Conservation (phyloP, 2,888 invertebrate genomes). For the Athalia rosae region DNA sequence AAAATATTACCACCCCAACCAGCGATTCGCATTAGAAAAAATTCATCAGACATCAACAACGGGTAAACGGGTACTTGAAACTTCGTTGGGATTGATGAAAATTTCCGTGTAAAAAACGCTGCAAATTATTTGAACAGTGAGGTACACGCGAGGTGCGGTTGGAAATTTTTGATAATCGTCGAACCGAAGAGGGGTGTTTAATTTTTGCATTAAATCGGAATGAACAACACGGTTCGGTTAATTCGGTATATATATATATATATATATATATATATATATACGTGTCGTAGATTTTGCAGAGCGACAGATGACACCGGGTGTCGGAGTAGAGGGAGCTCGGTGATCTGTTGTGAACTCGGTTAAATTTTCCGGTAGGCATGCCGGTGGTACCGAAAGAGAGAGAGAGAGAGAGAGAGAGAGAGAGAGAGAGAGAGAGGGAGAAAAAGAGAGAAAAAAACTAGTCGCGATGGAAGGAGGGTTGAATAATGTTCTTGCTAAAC, state of each 20-base stretch:
- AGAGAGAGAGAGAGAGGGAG: constrained; percentile 27
- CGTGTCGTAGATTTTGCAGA: constrained; percentile 20
- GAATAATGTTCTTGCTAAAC: constrained; percentile 67
- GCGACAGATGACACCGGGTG: constrained; percentile 25
- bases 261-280: too few species aligned
- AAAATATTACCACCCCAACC: constrained; percentile 6
- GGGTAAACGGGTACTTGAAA: neutral
- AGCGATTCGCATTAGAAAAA: neutral
- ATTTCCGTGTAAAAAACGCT: constrained; percentile 12
- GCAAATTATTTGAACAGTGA: too few species aligned
- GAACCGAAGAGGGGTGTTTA: constrained; percentile 21
- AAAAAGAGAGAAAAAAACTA: constrained; percentile 38
- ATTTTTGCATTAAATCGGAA: constrained; percentile 29
- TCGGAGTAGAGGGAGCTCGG: too few species aligned
- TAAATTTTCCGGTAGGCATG: constrained; percentile 1
- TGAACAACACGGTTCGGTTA: constrained; percentile 13
- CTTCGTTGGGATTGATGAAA: neutral
- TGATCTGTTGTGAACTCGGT: constrained; percentile 14
- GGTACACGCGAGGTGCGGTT: neutral
- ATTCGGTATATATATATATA: neutral
- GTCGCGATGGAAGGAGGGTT: constrained; percentile 59
- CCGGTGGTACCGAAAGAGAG: constrained; percentile 38
- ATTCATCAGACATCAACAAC: constrained; percentile 26
- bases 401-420: constrained; percentile 36
- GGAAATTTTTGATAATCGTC: constrained; percentile 17